Conservation (phyloP, 1,140 invertebrate species). For the Anoplolepis gracilipes region DNA sequence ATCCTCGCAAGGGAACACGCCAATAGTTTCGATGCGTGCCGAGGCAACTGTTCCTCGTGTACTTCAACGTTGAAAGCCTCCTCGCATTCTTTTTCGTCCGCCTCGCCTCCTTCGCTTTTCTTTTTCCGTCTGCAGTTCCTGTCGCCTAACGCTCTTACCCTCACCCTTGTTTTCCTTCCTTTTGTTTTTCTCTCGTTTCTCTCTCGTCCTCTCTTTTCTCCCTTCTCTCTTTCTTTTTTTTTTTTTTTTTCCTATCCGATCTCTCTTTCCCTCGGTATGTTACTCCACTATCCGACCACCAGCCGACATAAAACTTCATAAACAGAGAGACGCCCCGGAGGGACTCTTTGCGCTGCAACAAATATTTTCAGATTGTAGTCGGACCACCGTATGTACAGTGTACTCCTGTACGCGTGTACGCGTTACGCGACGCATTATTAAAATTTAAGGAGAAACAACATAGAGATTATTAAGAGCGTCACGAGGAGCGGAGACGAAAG, state of each 20-base stretch:
- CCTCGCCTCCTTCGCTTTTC: conserved; percentile 16
- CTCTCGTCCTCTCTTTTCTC: neutral
- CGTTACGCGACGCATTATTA: conserved; percentile 64
- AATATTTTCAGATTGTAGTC: conserved; percentile 74
- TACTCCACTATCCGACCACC: conserved; percentile 58
- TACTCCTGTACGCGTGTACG: conserved; percentile 30
- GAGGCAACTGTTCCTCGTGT: conserved; percentile 53
- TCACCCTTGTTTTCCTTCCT: conserved; percentile 58
- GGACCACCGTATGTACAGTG: conserved; percentile 22
- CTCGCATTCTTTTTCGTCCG: conserved; percentile 27
- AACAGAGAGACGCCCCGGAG: conserved; percentile 65
- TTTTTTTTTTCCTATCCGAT: neutral
- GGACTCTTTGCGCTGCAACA: conserved; percentile 66
- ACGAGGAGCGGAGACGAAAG: conserved; percentile 2
- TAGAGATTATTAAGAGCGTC: conserved; percentile 63
- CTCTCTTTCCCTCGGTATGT: conserved; percentile 21
- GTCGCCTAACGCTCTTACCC: conserved; percentile 56
- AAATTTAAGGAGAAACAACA: conserved; percentile 66
- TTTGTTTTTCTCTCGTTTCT: conserved; percentile 18
- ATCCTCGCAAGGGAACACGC: conserved; percentile 61
- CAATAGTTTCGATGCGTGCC: conserved; percentile 38
- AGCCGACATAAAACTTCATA: conserved; percentile 75
- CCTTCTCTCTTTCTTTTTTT: conserved; percentile 2
- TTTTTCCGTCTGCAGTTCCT: conserved; percentile 10
- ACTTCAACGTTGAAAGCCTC: conserved; percentile 62